Evolutionary conservation across 2,888 invertebrate species (phyloP).

Genomic region (Luperina nickerlii): DNA sequence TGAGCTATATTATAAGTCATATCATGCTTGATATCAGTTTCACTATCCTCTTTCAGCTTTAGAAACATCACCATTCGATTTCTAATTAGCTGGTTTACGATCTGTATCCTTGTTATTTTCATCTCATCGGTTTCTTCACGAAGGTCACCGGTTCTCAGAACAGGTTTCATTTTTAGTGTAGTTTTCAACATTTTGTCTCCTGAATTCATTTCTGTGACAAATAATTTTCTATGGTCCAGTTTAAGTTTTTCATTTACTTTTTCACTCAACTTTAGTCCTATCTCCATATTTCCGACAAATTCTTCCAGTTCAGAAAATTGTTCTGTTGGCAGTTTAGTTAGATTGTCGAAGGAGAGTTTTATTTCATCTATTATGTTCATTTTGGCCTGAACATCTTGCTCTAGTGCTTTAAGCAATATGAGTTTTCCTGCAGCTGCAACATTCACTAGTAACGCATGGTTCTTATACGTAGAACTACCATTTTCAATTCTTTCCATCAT

Average conservation of each 20-base stretch:
- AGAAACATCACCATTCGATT: constrained; percentile 79
- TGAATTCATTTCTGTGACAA: constrained; percentile 1
- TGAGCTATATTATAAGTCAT: constrained; percentile 79
- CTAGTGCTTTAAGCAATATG: constrained; percentile 78
- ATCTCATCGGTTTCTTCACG: constrained; percentile 54
- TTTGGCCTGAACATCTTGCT: constrained; percentile 74
- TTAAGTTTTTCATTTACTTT: constrained; percentile 45
- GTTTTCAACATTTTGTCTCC: constrained; percentile 16
- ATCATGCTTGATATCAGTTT: constrained; percentile 68
- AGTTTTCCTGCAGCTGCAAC: constrained; percentile 75
- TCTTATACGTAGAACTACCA: constrained; percentile 76
- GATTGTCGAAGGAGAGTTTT: constrained; percentile 62
- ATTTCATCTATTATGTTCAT: constrained; percentile 73
- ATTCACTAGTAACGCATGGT: constrained; percentile 69
- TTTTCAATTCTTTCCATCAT: constrained; percentile 73
- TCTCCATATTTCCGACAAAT: constrained; percentile 74
- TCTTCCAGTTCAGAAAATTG: constrained; percentile 71
- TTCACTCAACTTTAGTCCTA: constrained; percentile 71
- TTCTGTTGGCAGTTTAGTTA: constrained; percentile 65
- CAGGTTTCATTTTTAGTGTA: constrained; percentile 17
- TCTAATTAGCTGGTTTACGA: constrained; percentile 82
- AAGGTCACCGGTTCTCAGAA: constrained; percentile 13
- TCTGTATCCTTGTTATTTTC: constrained; percentile 78
- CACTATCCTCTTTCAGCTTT: constrained; percentile 73
- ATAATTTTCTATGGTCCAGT: constrained; percentile 37